phyloP scores from a whole-genome alignment of 1,140 invertebrate species.

The Atta cephalotes region DNA sequence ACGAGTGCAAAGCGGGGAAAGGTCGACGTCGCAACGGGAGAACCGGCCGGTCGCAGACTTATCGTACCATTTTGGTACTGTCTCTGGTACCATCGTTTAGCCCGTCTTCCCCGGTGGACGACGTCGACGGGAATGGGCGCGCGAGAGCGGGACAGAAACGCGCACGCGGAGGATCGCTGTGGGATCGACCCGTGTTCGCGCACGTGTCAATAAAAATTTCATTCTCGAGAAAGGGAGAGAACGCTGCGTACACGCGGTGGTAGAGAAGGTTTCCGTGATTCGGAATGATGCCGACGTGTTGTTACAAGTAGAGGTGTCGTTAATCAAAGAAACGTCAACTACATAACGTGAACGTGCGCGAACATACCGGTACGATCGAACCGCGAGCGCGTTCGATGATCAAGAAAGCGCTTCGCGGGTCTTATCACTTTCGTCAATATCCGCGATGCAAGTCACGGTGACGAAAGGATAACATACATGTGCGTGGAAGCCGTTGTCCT shows the following conservation, averaged over 20 bases:
- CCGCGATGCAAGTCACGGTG: neutral
- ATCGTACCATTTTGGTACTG: slow-evolving; percentile 65
- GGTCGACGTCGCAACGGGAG: slow-evolving; percentile 10
- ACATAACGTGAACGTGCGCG: neutral
- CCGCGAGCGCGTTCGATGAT: slow-evolving; percentile 49
- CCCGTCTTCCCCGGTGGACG: neutral
- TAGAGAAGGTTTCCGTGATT: slow-evolving; percentile 4
- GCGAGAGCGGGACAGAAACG: neutral
- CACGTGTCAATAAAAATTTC: slow-evolving; percentile 42
- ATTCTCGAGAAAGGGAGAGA: neutral
- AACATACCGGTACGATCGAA: slow-evolving; percentile 42
- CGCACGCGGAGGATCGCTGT: neutral
- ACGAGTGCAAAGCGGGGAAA: neutral
- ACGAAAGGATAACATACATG: neutral
- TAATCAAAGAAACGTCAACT: slow-evolving; percentile 18
- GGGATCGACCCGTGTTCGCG: slow-evolving; percentile 44
- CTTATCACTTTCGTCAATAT: neutral
- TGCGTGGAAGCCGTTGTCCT: slow-evolving; percentile 44
- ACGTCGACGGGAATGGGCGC: neutral
- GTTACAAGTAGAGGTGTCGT: neutral
- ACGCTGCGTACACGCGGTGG: slow-evolving; percentile 13
- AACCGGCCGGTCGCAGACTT: slow-evolving; percentile 31
- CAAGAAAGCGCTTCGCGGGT: neutral
- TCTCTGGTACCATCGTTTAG: slow-evolving; percentile 62
- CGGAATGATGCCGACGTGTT: slow-evolving; percentile 39